Evolutionary conservation across 2,888 invertebrate species (phyloP), one percentile per base, ranked within the genome.

Genomic region (Chorisops tibialis): DNA sequence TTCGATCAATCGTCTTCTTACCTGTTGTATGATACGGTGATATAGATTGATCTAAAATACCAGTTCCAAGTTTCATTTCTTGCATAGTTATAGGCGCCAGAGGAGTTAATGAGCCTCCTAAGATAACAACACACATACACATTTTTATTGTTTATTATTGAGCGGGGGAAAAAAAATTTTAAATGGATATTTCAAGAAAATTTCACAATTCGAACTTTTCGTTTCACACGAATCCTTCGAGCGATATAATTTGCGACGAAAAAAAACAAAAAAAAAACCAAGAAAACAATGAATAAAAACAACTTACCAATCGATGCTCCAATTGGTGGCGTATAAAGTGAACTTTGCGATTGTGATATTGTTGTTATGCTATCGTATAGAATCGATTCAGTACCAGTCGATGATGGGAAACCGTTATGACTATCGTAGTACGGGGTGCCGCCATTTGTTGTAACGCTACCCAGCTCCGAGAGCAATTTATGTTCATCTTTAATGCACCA

Each of bases 401-500:
- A 69, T 56, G 68, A 68, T 63, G 45, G 67, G 65, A 60, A 69
- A 59, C 73, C 78, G 63, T 56, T 74, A 69, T 16, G 69, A 6
- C 81, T 74, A 65, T 87, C 87, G 45, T 87, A 83, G 71, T 82
- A 83, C 49, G 78, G 70, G 62, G 69, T 77, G 72, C 79, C 81
- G 67, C 52, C 7, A 59, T 69, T 80, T 59, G 80, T 77, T 61
- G 76, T 76, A 52, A 81, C 79, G 67, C 83, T 83, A 24, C 90
- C 89, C 49, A 93, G 81, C 76, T 93, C 93, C 50, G 91, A 91
- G 66, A 93, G 80, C 54, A 93, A 79, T 79, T 93, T 93, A 81
- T 92, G 91, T 75, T 93, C 92, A 78, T 93, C 93, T 78, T 93
- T 93, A 74, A 93, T 87, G 78, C 89, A 90, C 93, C 93, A 93